These are phyloP conservation scores for Sinocyclocheilus anshuiensis DNA, from an alignment of 2,113 vertebrate genomes.

Conservation along the genomic window DNA sequence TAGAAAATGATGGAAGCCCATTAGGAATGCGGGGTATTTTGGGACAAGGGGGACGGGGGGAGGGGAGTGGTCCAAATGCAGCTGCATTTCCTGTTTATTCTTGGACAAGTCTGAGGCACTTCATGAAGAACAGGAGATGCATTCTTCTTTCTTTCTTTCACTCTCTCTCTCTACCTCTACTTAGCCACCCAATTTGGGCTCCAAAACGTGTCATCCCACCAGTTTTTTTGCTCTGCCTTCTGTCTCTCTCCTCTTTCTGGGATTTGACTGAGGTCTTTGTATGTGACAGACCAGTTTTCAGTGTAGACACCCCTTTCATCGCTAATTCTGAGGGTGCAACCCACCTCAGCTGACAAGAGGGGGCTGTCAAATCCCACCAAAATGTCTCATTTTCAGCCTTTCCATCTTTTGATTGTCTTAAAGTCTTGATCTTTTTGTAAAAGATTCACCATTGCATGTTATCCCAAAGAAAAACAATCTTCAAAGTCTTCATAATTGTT, in stretches of 20 bases:
- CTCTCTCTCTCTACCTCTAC: neutral
- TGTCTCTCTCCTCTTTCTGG: constrained; percentile 3
- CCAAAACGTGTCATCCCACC: neutral
- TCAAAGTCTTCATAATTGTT: neutral
- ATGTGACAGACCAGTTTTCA: neutral
- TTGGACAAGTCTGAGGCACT: constrained; percentile 62
- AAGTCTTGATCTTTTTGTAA: neutral
- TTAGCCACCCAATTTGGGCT: constrained; percentile 12
- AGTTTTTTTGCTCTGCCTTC: neutral
- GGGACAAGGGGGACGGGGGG: neutral
- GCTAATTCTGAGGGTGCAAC: constrained; percentile 22
- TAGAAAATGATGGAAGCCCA: constrained; percentile 7
- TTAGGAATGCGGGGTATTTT: constrained; percentile 64
- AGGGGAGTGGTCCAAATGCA: constrained; percentile 51
- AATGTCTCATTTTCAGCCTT: neutral
- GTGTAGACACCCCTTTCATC: neutral
- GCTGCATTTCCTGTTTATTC: constrained; percentile 79
- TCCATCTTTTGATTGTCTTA: neutral
- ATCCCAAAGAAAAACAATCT: neutral
- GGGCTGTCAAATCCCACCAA: constrained; percentile 40
- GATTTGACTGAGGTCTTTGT: constrained; percentile 7
- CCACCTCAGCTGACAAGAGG: constrained; percentile 33
- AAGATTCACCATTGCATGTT: neutral
- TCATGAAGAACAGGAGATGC: constrained; percentile 69
- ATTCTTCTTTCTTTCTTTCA: constrained; percentile 62